phyloP scores from a whole-genome alignment of 2,797 vertebrate species.

The Tenualosa ilisha region DNA sequence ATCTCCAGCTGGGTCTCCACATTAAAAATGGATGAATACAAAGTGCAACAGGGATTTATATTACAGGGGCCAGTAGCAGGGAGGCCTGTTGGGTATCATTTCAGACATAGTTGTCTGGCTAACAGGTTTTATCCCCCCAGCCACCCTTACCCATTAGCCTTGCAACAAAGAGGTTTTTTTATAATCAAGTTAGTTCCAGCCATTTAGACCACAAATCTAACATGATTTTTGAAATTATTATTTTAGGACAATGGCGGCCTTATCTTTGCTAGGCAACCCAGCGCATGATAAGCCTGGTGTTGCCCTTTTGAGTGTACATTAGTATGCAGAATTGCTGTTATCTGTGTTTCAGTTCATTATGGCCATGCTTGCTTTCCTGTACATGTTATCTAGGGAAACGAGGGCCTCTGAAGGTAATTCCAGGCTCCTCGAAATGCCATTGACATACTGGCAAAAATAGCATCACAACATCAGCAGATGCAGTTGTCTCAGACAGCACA shows the following conservation, averaged over 20 bases:
- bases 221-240: conserved; percentile 50
- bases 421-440: conserved; percentile 4
- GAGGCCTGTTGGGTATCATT: conserved; percentile 67
- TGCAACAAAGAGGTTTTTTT: conserved; percentile 58
- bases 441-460: conserved; percentile 8
- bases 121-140: conserved; percentile 51
- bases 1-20: conserved; percentile 67
- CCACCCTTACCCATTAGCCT: conserved; percentile 63
- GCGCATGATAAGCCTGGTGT: neutral
- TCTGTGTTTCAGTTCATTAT: neutral
- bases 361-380: neutral
- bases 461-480: neutral
- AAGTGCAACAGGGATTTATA: conserved; percentile 80
- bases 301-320: conserved; percentile 18
- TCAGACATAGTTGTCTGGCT: conserved; percentile 56
- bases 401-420: neutral
- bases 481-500: neutral
- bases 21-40: conserved; percentile 82
- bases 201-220: conserved; percentile 71
- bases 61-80: conserved; percentile 66
- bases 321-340: neutral
- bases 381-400: conserved; percentile 1
- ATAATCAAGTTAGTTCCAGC: conserved; percentile 69
- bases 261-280: neutral
- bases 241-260: conserved; percentile 47